Base-by-base conservation (phyloP, 2,797 vertebrate genomes). In the Chelonia mydas region DNA sequence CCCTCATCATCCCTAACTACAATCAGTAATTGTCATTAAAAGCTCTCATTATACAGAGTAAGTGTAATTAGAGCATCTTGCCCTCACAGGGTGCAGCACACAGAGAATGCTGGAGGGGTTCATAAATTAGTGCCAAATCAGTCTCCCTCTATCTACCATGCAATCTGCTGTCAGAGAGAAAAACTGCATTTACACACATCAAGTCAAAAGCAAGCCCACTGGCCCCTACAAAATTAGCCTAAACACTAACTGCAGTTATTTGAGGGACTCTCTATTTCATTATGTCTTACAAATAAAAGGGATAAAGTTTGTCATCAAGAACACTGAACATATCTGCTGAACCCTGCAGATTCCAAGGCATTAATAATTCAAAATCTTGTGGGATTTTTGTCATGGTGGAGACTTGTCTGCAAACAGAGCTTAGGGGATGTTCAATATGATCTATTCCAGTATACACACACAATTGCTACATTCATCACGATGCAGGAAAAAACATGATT, bases 321-420 rank as follows among this genome's bases (percentile, higher is more conserved):
- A 98, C 3, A n/a, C 97, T 95, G 95, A 99, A 98, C 98, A 97
- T 98, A 98, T 99, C 98, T 98, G 98, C 98, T 98, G 98, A 99
- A 98, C 98, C 98, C 98, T 90, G 87, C 98, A 98, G 98, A 99
- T 99, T 99, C 98, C 97, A 97, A 87, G 95, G 95, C 98, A 99
- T 99, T 98, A 99, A 99, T 99, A 99, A 99, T 99, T 99, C 98
- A 99, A 98, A 97, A 97, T 98, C 98, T 99, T 98, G 97, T 98
- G 99, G 99, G 99, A 99, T 98, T 98, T 98, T 97, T 98, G 97
- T 98, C 98, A 98, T 98, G 98, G 98, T 98, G 98, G 98, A 98
- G 98, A 98, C 98, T 98, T 98, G 98, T 98, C 98, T 98, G 98
- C 98, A 98, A 98, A 98, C 81, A 53, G 97, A 98, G 98, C 97